These are phyloP conservation scores for Phoxinus phoxinus DNA, from an alignment of 2,113 vertebrate genomes.

Conservation along the genomic window DNA sequence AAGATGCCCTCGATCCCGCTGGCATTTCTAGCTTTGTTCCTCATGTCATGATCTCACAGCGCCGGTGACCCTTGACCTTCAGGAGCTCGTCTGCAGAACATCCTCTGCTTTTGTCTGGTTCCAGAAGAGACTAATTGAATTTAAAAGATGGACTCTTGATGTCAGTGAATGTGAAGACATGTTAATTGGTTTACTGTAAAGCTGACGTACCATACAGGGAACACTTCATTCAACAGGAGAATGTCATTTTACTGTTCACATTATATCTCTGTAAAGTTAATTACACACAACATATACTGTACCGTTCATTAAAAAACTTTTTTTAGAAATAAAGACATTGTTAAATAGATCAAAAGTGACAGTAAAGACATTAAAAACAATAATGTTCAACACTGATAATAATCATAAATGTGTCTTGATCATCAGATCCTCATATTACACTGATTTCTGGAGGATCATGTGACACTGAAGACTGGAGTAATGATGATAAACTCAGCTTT, in stretches of 20 bases:
- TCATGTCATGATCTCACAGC: slow-evolving; percentile 72
- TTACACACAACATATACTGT: too few species aligned
- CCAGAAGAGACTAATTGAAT: slow-evolving; percentile 61
- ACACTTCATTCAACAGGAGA: neutral
- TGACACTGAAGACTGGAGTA: too few species aligned
- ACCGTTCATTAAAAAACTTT: too few species aligned
- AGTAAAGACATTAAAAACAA: too few species aligned
- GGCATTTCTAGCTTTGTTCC: slow-evolving; percentile 74
- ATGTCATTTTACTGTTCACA: neutral
- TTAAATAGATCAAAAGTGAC: too few species aligned
- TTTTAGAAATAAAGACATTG: too few species aligned
- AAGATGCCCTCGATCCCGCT: slow-evolving; percentile 64
- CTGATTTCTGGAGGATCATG: too few species aligned
- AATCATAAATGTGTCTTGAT: too few species aligned
- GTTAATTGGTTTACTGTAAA: neutral
- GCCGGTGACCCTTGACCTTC: slow-evolving; percentile 70
- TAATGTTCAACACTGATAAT: too few species aligned
- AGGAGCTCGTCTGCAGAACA: slow-evolving; percentile 75
- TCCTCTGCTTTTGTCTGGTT: slow-evolving; percentile 66
- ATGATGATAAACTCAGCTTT: too few species aligned
- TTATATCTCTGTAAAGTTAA: neutral
- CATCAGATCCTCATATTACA: too few species aligned
- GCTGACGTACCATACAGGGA: neutral
- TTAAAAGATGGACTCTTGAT: slow-evolving; percentile 76
- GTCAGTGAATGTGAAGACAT: slow-evolving; percentile 81